phyloP scores from a whole-genome alignment of 2,113 vertebrate genomes.

The human region GRCh38 chr15:33140001-33140500 shows the following conservation, averaged over 20 bases:
- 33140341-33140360: conserved; percentile 7
- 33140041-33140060: conserved; percentile 31
- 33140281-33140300: neutral
- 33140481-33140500: neutral
- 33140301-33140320: neutral
- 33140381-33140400: neutral
- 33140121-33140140: conserved; percentile 14
- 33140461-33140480: neutral
- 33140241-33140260: neutral
- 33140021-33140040: conserved; percentile 39
- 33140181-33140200: neutral
- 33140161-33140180: neutral
- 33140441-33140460: neutral
- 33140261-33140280: neutral
- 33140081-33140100: conserved; percentile 37
- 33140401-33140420: neutral
- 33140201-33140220: no score
- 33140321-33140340: neutral
- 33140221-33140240: neutral
- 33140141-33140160: neutral
- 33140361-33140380: conserved; percentile 5
- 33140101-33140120: neutral
- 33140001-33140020: neutral
- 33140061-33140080: conserved; percentile 41
- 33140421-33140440: neutral